Evolutionary conservation across 2,113 vertebrate species (phyloP).

Genomic region (Eonycteris spelaea): DNA sequence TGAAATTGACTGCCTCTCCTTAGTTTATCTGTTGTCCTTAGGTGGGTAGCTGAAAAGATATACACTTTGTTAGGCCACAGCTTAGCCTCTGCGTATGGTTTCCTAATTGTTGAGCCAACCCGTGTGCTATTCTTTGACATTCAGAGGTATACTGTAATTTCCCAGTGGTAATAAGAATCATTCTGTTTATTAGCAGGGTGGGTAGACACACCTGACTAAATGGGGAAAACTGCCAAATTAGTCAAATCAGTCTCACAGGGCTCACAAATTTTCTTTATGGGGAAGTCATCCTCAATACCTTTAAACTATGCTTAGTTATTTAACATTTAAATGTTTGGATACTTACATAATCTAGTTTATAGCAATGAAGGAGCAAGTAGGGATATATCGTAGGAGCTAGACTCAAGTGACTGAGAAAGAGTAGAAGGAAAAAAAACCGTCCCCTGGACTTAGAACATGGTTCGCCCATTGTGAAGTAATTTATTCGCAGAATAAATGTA

Average conservation of each 20-base stretch:
- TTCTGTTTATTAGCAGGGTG: not conserved
- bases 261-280: not conserved
- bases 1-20: not conserved
- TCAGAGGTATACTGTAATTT: constrained; percentile 14
- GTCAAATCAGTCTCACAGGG: not conserved
- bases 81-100: not conserved
- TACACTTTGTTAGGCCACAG: not conserved
- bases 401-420: not conserved
- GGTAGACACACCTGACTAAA: not conserved
- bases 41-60: not conserved
- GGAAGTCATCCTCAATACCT: not conserved
- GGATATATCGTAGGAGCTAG: not conserved
- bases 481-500: not conserved
- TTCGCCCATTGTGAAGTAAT: not conserved
- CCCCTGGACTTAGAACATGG: not conserved
- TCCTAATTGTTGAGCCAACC: not conserved
- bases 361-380: not conserved
- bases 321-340: not conserved
- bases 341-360: not conserved
- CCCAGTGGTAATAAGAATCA: not conserved
- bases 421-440: not conserved
- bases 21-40: not conserved
- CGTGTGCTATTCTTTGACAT: not conserved
- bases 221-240: not conserved
- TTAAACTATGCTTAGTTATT: not conserved